phyloP scores from a whole-genome alignment of 1,140 invertebrate genomes.

The Chrysoperla carnea region DNA sequence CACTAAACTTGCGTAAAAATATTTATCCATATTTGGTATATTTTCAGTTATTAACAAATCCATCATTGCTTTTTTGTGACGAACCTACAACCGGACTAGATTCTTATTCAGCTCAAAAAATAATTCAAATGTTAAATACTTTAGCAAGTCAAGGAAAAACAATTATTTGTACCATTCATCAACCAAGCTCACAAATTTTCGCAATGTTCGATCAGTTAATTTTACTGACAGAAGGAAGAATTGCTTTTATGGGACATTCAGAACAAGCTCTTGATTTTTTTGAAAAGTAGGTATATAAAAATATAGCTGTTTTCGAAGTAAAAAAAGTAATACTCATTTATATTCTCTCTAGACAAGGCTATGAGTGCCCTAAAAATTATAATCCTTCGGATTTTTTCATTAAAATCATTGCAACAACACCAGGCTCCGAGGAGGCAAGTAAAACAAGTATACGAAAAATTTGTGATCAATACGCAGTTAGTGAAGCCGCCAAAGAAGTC shows the following conservation, averaged over 20 bases:
- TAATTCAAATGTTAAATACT: slow-evolving; percentile 55
- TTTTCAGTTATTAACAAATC: slow-evolving; percentile 71
- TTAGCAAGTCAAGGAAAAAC: slow-evolving; percentile 56
- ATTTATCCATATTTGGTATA: slow-evolving; percentile 3
- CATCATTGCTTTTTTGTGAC: slow-evolving; percentile 84
- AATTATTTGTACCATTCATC: slow-evolving; percentile 90
- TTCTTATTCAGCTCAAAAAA: slow-evolving; percentile 76
- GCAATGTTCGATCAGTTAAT: slow-evolving; percentile 74
- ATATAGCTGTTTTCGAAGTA: neutral
- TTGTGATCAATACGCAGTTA: slow-evolving; percentile 61
- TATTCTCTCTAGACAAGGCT: slow-evolving; percentile 41
- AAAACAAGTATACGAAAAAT: slow-evolving; percentile 44
- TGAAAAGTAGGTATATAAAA: slow-evolving; percentile 31
- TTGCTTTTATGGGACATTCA: slow-evolving; percentile 69
- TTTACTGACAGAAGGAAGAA: slow-evolving; percentile 72
- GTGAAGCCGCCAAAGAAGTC: slow-evolving; percentile 53
- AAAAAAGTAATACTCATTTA: neutral
- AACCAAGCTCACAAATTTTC: slow-evolving; percentile 87
- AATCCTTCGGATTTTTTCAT: slow-evolving; percentile 91
- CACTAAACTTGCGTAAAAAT: neutral
- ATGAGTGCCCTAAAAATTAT: slow-evolving; percentile 61
- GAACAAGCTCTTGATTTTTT: slow-evolving; percentile 65
- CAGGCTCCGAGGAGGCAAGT: slow-evolving; percentile 49
- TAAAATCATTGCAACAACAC: slow-evolving; percentile 60
- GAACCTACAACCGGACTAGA: slow-evolving; percentile 92